Evolutionary conservation across 92 coral and sea anemone species (phyloP).

Genomic region (Bergia puertoricense): DNA sequence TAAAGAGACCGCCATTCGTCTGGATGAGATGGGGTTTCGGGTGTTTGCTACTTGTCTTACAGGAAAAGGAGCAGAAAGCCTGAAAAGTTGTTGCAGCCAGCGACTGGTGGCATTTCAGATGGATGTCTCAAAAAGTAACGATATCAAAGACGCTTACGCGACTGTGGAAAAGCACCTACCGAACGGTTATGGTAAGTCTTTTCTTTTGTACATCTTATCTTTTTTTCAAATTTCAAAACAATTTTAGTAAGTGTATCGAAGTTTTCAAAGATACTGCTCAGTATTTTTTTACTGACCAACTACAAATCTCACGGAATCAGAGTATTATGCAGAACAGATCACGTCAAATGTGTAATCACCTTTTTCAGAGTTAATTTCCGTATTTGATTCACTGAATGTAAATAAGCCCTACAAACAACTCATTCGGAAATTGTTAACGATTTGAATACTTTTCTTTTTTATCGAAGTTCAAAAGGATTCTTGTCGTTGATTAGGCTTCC

Average conservation of each 20-base stretch:
- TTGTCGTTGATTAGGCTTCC: neutral
- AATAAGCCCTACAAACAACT: neutral
- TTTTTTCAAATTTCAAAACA: neutral
- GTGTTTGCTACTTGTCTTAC: constrained; percentile 57
- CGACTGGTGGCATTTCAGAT: constrained; percentile 42
- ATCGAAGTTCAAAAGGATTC: neutral
- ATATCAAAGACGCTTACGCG: constrained; percentile 46
- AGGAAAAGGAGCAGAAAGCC: constrained; percentile 29
- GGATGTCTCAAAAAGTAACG: constrained; percentile 45
- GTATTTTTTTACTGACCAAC: neutral
- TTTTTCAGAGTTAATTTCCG: neutral
- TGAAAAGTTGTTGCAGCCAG: constrained; percentile 44
- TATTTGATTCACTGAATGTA: neutral
- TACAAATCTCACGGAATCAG: neutral
- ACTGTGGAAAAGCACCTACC: constrained; percentile 14
- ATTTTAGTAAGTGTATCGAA: neutral
- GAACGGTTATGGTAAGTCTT: neutral
- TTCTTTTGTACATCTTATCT: neutral
- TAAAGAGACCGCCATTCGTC: constrained; percentile 43
- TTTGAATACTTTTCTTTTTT: no score
- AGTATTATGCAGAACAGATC: no score
- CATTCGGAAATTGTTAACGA: neutral
- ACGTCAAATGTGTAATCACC: neutral
- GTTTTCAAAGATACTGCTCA: neutral
- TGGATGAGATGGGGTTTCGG: constrained; percentile 50